Base-by-base conservation (phyloP, 1,140 invertebrate species). In the Rhagoletis pomonella region DNA sequence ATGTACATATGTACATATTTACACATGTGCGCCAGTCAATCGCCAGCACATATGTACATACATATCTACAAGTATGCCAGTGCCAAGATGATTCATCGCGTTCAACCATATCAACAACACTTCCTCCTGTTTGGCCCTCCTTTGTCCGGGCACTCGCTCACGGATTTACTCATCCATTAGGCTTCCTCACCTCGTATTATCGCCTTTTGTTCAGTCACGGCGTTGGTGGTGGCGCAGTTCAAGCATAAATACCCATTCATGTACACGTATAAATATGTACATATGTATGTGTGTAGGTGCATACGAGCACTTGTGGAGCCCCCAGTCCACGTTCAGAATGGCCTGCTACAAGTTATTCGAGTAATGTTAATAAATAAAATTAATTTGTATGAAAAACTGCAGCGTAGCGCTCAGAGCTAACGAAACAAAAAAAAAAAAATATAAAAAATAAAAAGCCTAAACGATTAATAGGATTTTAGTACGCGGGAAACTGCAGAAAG, bases 321-420 rank as follows among this genome's bases (percentile, higher is more conserved):
- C 69, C 14, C 17, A 4, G 67, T 69, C 39, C 67, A 42, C 44
- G 69, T 77, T 29, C 69, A 50, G 69, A 77, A 77, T 29, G 29
- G 29, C 29, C 14, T 50, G 44, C 69, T 44, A 77, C 69, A 77
- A 77, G 69, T 77, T 77, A 77, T 77, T 77, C 69, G 69, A 19
- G 39, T 69, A 69, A 69, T 69, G 39, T 69, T 44, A 50, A 81
- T 58, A 81, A 81, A 81, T 81, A 81, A 81, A 81, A 81, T 81
- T 81, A 81, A 81, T 81, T 81, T 81, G n/a, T 55, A 55, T 81
- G 73, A 81, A 81, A 81, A 81, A 81, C n/a, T 81, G 73, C 73
- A 81, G n/a, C 55, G 73, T 2, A 47, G 47, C 19, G 73, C 73
- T 50, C 47, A 73, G 42, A 3, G 29, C 12, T 29, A 1, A 67